Evolutionary conservation across 2,113 vertebrate genomes (phyloP).

Genomic region (Tetrax tetrax): DNA sequence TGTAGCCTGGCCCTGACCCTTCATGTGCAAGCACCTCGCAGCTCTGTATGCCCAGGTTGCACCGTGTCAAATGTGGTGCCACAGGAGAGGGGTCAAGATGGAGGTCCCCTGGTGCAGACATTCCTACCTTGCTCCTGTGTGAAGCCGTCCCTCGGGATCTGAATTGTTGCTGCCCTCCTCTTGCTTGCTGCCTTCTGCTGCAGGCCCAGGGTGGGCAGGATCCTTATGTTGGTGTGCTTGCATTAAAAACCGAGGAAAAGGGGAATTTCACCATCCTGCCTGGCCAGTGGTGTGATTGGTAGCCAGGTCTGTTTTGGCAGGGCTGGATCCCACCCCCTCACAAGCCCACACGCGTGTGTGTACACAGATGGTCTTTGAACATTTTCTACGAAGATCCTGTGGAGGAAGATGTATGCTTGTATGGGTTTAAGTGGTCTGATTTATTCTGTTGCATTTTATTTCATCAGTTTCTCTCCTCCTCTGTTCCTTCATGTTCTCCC

Average conservation of each 20-base stretch:
- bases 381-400: background rate
- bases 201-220: background rate
- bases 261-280: background rate
- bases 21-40: background rate
- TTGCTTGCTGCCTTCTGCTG: background rate
- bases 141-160: background rate
- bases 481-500: background rate
- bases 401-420: background rate
- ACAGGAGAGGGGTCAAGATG: background rate
- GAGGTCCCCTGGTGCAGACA: background rate
- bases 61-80: background rate
- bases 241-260: background rate
- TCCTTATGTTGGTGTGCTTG: background rate
- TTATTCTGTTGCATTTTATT: background rate
- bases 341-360: fast-evolving
- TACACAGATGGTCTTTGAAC: fast-evolving
- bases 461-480: background rate
- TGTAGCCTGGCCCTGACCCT: background rate
- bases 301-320: background rate
- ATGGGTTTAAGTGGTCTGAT: background rate
- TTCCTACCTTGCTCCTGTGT: background rate
- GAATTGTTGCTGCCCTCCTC: background rate
- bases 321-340: background rate
- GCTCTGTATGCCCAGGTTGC: background rate
- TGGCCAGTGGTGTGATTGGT: fast-evolving